A percentile compares a stretch with the other conserved stretches of the same genome.
Conservation (phyloP, 2,113 vertebrate species). For the Chaenocephalus aceratus region DNA sequence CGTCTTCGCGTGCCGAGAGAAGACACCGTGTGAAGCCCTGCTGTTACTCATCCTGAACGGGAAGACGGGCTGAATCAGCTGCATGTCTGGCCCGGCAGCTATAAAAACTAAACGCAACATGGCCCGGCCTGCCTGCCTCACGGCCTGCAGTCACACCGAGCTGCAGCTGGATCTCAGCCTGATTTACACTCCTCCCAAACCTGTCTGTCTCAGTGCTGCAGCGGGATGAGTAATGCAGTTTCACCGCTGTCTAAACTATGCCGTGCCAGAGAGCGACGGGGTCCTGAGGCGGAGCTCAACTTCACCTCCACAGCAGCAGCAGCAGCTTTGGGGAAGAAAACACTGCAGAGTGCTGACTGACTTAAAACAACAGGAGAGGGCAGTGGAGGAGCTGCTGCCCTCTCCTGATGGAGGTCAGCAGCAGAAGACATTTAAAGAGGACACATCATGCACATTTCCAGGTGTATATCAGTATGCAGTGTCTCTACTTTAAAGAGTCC, state of each 20-base stretch:
- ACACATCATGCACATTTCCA: too few relatives aligned
- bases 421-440: neutral
- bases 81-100: slow-evolving; percentile 40
- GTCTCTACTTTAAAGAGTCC: too few relatives aligned
- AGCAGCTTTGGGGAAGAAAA: slow-evolving; percentile 11
- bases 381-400: slow-evolving; percentile 41
- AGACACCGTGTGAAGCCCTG: slow-evolving; percentile 18
- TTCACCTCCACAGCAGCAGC: slow-evolving; percentile 36
- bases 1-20: slow-evolving; percentile 34
- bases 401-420: slow-evolving; percentile 48
- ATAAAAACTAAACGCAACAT: slow-evolving; percentile 55
- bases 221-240: slow-evolving; percentile 57
- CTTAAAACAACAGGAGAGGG: slow-evolving; percentile 1
- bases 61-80: slow-evolving; percentile 73
- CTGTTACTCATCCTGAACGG: slow-evolving; percentile 58
- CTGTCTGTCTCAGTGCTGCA: slow-evolving; percentile 11
- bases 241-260: slow-evolving; percentile 64
- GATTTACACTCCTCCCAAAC: slow-evolving; percentile 44
- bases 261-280: slow-evolving; percentile 61
- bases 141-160: slow-evolving; percentile 11
- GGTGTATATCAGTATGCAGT: too few relatives aligned
- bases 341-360: slow-evolving; percentile 5
- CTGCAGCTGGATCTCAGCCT: slow-evolving; percentile 62
- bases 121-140: slow-evolving; percentile 51
- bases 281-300: slow-evolving; percentile 48